These are phyloP conservation scores for Colostygia pectinataria DNA, from an alignment of 2,888 invertebrate genomes.

Conservation along the genomic window DNA sequence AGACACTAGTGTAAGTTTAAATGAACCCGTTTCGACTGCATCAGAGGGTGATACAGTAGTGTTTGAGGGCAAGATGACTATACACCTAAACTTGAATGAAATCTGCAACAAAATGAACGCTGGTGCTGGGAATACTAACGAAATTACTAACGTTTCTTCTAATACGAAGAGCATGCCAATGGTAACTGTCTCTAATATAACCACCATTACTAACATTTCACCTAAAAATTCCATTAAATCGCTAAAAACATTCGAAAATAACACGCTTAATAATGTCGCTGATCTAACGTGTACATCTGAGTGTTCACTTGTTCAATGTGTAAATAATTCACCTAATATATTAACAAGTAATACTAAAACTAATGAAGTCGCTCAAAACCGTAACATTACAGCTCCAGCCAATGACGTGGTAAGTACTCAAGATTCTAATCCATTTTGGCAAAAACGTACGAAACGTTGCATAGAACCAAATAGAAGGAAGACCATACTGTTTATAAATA, in stretches of 20 bases:
- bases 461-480: slow-evolving; percentile 76
- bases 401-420: slow-evolving; percentile 70
- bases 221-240: slow-evolving; percentile 78
- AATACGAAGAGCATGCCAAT: slow-evolving; percentile 78
- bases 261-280: slow-evolving; percentile 56
- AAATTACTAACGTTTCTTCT: slow-evolving; percentile 61
- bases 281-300: slow-evolving; percentile 57
- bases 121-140: slow-evolving; percentile 74
- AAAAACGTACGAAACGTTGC: slow-evolving; percentile 67
- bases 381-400: slow-evolving; percentile 54
- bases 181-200: slow-evolving; percentile 83
- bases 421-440: slow-evolving; percentile 77
- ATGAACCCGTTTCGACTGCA: slow-evolving; percentile 71
- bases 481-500: slow-evolving; percentile 78
- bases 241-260: slow-evolving; percentile 57
- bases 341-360: slow-evolving; percentile 46
- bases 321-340: slow-evolving; percentile 46
- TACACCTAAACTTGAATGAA: slow-evolving; percentile 79
- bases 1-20: slow-evolving; percentile 82
- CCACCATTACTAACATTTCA: slow-evolving; percentile 80
- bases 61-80: slow-evolving; percentile 81
- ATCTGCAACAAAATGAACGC: slow-evolving; percentile 74
- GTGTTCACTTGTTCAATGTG: slow-evolving; percentile 51
- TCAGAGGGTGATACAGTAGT: slow-evolving; percentile 80
- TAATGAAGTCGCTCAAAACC: slow-evolving; percentile 46